Evolutionary conservation across 2,113 vertebrate genomes (phyloP).

Genomic region (Taurulus bubalis): DNA sequence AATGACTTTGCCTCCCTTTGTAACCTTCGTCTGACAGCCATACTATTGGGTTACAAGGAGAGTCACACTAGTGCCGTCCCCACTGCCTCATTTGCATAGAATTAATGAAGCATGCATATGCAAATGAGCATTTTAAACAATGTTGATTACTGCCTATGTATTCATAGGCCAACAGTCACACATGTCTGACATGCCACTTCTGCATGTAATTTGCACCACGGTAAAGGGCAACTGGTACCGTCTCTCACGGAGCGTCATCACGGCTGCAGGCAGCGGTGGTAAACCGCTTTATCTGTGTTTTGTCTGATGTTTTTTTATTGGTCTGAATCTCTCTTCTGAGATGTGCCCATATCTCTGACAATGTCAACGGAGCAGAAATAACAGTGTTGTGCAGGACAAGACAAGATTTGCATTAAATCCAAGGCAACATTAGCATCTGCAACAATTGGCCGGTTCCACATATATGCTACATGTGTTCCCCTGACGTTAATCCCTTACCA

Average conservation of each 20-base stretch:
- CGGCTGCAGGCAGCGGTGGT: slow-evolving; percentile 61
- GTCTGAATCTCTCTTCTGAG: slow-evolving; percentile 33
- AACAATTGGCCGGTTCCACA: slow-evolving; percentile 7
- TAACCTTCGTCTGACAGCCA: slow-evolving; percentile 83
- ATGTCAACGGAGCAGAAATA: slow-evolving; percentile 25
- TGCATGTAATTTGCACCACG: slow-evolving; percentile 79
- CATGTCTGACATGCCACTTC: slow-evolving; percentile 83
- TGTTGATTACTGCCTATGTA: slow-evolving; percentile 84
- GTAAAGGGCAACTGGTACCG: slow-evolving; percentile 77
- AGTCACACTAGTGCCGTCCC: slow-evolving; percentile 71
- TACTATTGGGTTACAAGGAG: slow-evolving; percentile 79
- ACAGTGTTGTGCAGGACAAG: background rate
- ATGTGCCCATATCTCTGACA: slow-evolving; percentile 11
- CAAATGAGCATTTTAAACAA: slow-evolving; percentile 85
- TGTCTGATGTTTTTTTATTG: slow-evolving; percentile 59
- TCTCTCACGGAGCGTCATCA: slow-evolving; percentile 67
- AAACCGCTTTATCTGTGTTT: slow-evolving; percentile 46
- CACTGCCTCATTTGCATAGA: slow-evolving; percentile 81
- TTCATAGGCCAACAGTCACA: slow-evolving; percentile 84
- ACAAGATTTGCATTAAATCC: slow-evolving; percentile 6
- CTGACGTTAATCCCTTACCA: background rate
- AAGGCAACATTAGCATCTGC: slow-evolving; percentile 6
- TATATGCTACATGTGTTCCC: slow-evolving; percentile 5
- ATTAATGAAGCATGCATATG: slow-evolving; percentile 86
- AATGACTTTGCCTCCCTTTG: slow-evolving; percentile 73